These are phyloP conservation scores for Drosophila atripex DNA, from an alignment of 2,888 invertebrate species.

Conservation along the genomic window DNA sequence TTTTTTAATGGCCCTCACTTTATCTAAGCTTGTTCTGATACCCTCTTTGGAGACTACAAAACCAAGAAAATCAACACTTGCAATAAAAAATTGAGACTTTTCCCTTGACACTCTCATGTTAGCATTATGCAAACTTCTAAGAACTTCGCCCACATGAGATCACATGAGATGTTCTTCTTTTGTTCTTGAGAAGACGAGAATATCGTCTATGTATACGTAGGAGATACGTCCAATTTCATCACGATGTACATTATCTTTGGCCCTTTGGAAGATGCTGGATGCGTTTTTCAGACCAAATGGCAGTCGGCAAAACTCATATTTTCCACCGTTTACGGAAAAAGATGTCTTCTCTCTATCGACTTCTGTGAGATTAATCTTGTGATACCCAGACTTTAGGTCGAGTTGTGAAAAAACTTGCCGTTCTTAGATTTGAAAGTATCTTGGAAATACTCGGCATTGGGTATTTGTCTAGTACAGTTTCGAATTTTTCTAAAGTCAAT, in stretches of 20 bases:
- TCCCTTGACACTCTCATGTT: too few relatives aligned
- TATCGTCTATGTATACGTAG: too few relatives aligned
- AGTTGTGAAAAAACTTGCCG: not conserved
- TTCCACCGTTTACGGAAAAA: too few relatives aligned
- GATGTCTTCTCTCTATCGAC: too few relatives aligned
- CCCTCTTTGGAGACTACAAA: not conserved
- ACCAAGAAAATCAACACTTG: not conserved
- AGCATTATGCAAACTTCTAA: too few relatives aligned
- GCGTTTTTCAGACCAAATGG: conserved; percentile 1
- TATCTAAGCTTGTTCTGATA: not conserved
- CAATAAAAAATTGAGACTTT: too few relatives aligned
- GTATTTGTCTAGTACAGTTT: not conserved
- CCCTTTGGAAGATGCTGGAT: not conserved
- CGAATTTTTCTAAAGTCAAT: too few relatives aligned
- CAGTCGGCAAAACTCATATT: not conserved
- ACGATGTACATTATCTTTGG: not conserved
- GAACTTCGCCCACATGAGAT: too few relatives aligned
- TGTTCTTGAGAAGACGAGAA: too few relatives aligned
- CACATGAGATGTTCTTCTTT: too few relatives aligned
- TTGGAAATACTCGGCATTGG: too few relatives aligned
- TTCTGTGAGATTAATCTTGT: not conserved
- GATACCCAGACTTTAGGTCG: not conserved
- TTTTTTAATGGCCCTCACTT: not conserved
- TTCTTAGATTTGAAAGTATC: too few relatives aligned
- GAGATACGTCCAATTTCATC: not conserved